A percentile compares a stretch with the other conserved stretches of the same genome.
phyloP scores from a whole-genome alignment of 2,113 vertebrate species.

The Triplophysa tibetana region DNA sequence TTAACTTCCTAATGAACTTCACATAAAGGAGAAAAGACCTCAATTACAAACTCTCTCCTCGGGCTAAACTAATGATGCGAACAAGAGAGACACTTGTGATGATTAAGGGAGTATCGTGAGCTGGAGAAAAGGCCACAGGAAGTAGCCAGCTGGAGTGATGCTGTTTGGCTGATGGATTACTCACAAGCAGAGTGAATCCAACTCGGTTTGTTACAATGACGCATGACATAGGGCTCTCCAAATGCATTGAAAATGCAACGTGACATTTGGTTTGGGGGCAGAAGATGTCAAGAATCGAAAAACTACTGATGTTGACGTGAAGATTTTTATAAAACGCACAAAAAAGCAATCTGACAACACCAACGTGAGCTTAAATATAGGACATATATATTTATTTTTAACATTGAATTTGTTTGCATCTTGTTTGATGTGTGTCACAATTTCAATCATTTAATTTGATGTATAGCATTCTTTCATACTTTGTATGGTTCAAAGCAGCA shows the following conservation, averaged over 20 bases:
- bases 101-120: slow-evolving; percentile 27
- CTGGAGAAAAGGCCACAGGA: slow-evolving; percentile 14
- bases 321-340: no score
- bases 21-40: slow-evolving; percentile 62
- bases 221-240: not conserved
- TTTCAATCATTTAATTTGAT: no score
- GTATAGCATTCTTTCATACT: no score
- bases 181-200: not conserved
- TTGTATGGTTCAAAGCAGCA: no score
- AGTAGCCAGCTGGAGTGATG: slow-evolving; percentile 11
- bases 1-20: slow-evolving; percentile 75
- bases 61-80: slow-evolving; percentile 38
- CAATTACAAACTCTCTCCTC: slow-evolving; percentile 55
- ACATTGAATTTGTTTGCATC: no score
- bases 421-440: no score
- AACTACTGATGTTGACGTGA: not conserved
- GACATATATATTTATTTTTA: no score
- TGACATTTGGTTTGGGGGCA: not conserved
- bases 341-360: no score
- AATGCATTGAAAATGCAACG: not conserved
- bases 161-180: slow-evolving; percentile 9
- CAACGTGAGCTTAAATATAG: no score
- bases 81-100: slow-evolving; percentile 41
- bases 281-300: not conserved
- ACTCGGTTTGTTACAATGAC: not conserved